Percentiles rank a stretch among this genome's conserved stretches.
phyloP scores from a whole-genome alignment of 2,888 invertebrate species.

The Ganaspis brasiliensis region DNA sequence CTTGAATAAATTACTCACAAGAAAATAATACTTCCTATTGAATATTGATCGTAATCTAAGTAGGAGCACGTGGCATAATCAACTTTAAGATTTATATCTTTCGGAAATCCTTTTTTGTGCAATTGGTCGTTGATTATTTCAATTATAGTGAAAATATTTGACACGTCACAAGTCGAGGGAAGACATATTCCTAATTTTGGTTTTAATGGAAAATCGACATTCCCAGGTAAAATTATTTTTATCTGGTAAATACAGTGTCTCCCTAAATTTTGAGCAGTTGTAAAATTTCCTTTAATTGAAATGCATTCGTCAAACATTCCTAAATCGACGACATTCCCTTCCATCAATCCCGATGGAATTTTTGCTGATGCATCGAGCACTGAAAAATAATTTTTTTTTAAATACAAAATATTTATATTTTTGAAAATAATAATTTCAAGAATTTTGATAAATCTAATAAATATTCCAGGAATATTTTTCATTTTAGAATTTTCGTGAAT shows the following conservation, averaged over 20 bases:
- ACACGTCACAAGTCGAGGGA: constrained; percentile 78
- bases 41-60: background rate
- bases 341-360: constrained; percentile 76
- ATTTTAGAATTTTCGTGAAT: background rate
- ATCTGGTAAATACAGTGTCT: constrained; percentile 78
- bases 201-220: constrained; percentile 63
- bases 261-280: constrained; percentile 73
- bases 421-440: no score
- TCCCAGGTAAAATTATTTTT: constrained; percentile 53
- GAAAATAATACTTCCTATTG: background rate
- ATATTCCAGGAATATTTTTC: background rate
- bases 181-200: constrained; percentile 78
- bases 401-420: background rate
- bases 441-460: no score
- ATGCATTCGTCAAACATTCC: constrained; percentile 81
- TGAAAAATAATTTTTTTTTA: background rate
- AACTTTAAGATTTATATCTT: background rate
- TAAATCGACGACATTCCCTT: constrained; percentile 79
- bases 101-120: background rate
- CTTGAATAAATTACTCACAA: background rate
- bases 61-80: background rate
- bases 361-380: constrained; percentile 15
- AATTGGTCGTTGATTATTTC: background rate
- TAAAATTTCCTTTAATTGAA: constrained; percentile 58
- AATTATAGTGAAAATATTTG: constrained; percentile 66